phyloP scores from a whole-genome alignment of 1,140 invertebrate genomes.

The Drosophila leontia region DNA sequence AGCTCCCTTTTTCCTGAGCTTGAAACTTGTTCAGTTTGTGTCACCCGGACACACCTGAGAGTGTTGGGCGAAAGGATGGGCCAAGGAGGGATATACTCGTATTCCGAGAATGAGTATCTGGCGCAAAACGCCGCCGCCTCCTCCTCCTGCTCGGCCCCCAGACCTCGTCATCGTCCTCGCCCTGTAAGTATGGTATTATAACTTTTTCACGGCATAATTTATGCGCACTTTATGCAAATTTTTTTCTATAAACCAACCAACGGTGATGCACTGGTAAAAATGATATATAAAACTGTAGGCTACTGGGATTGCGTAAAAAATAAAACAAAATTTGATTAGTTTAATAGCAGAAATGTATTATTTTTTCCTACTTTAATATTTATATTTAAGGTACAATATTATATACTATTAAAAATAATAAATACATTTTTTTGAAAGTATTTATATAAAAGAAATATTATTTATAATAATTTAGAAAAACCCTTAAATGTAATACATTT shows the following conservation, averaged over 20 bases:
- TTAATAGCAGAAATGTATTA: too few relatives aligned
- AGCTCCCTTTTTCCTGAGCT: constrained; percentile 5
- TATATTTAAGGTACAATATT: too few relatives aligned
- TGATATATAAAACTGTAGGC: not conserved
- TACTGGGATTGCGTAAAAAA: not conserved
- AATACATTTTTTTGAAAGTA: not conserved
- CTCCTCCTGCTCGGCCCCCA: too few relatives aligned
- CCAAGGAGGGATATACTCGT: constrained; percentile 26
- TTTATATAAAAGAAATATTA: not conserved
- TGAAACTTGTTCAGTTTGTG: constrained; percentile 60
- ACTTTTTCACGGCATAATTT: constrained; percentile 65
- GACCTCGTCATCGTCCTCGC: constrained; percentile 37
- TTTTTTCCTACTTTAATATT: too few relatives aligned
- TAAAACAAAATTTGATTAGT: too few relatives aligned
- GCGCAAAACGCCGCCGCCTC: constrained; percentile 16
- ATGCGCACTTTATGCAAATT: constrained; percentile 69
- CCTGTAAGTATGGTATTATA: constrained; percentile 68
- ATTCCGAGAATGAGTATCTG: constrained; percentile 29
- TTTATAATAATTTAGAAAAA: too few relatives aligned
- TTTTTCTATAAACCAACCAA: constrained; percentile 53
- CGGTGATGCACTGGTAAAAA: not conserved
- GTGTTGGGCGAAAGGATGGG: constrained; percentile 44
- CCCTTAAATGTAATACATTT: too few relatives aligned
- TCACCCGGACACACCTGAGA: constrained; percentile 62
- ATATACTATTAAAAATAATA: not conserved